Evolutionary conservation across 2,888 invertebrate genomes (phyloP).

Genomic region (Chrysolina oricalcia): DNA sequence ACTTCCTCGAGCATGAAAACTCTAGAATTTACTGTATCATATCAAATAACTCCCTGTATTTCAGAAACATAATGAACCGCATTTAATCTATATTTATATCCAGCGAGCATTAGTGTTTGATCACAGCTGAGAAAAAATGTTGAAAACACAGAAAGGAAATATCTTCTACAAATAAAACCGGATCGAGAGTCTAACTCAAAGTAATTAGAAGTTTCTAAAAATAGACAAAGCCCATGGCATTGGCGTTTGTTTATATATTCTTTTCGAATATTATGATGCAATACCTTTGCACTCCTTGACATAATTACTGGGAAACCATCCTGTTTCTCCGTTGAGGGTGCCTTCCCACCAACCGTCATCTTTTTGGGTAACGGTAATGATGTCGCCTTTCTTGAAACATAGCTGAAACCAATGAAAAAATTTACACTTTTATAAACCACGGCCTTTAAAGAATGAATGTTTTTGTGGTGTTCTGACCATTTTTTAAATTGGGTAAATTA

Average conservation of each 20-base stretch:
- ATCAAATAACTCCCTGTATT: neutral
- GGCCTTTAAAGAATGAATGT: neutral
- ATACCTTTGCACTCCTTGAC: slow-evolving; percentile 89
- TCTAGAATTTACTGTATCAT: too few species aligned
- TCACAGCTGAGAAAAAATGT: slow-evolving; percentile 2
- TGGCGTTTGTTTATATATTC: slow-evolving; percentile 21
- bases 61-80: neutral
- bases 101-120: neutral
- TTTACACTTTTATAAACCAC: neutral
- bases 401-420: slow-evolving; percentile 74
- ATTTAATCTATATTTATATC: slow-evolving; percentile 2
- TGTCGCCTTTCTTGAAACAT: slow-evolving; percentile 95
- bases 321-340: slow-evolving; percentile 93
- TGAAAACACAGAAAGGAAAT: slow-evolving; percentile 2
- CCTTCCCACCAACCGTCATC: slow-evolving; percentile 99
- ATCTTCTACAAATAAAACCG: slow-evolving; percentile 20
- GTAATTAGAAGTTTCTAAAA: slow-evolving; percentile 27
- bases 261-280: neutral
- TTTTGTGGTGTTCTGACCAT: too few species aligned
- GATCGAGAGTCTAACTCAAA: slow-evolving; percentile 9
- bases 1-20: too few species aligned
- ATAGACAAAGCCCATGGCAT: slow-evolving; percentile 23
- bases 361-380: slow-evolving; percentile 96
- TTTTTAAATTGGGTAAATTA: too few species aligned
- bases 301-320: slow-evolving; percentile 99